A percentile compares a stretch with the other conserved stretches of the same genome.
phyloP scores from a whole-genome alignment of 2,113 vertebrate genomes.

The Aptenodytes forsteri region DNA sequence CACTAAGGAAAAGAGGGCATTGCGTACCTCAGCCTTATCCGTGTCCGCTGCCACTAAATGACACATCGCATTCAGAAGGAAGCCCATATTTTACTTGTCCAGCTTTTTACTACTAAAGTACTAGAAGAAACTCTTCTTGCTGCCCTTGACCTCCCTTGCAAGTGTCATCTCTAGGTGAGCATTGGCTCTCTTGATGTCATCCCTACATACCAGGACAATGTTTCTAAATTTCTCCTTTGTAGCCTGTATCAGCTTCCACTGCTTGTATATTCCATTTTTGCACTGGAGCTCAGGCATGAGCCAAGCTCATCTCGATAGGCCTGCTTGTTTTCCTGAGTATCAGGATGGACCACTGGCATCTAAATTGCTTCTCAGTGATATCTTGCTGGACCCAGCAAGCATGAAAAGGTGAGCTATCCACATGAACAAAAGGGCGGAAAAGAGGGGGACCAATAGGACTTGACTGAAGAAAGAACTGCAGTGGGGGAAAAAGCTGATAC shows the following conservation, averaged over 20 bases:
- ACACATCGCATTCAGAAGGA: not conserved
- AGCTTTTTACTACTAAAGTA: not conserved
- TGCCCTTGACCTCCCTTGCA: not conserved
- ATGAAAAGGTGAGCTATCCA: not conserved
- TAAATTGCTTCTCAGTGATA: not conserved
- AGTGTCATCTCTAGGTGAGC: not conserved
- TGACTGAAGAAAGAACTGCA: not conserved
- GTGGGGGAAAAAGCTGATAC: not conserved
- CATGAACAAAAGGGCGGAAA: accelerated
- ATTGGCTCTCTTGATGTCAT: not conserved
- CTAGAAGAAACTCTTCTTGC: not conserved
- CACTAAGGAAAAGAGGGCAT: not conserved
- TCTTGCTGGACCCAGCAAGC: not conserved
- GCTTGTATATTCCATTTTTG: not conserved
- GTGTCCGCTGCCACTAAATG: not conserved
- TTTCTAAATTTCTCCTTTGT: not conserved
- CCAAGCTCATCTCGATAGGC: not conserved
- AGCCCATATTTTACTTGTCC: not conserved
- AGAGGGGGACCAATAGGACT: not conserved
- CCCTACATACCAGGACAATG: not conserved
- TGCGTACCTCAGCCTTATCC: not conserved
- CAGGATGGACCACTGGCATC: not conserved
- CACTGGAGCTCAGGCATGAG: not conserved
- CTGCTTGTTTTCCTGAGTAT: not conserved
- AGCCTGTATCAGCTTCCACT: not conserved